These are phyloP conservation scores for Macrosoma leucophasiata DNA, from an alignment of 2,888 invertebrate genomes.

Conservation along the genomic window DNA sequence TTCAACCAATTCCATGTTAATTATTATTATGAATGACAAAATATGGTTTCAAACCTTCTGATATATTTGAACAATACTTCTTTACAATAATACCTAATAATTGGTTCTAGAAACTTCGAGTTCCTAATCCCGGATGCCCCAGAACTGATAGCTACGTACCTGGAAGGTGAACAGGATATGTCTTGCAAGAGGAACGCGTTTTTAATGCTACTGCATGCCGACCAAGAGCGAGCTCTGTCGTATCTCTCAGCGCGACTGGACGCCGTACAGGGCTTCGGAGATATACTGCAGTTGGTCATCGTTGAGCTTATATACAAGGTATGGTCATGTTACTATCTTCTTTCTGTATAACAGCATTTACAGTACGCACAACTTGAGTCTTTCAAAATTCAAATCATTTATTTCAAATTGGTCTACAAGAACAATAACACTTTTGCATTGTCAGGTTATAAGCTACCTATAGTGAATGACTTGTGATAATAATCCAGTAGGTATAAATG, in stretches of 20 bases:
- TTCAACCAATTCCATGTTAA: too few relatives aligned
- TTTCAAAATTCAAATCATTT: neutral
- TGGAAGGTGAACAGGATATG: slow-evolving; percentile 99
- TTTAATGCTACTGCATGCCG: slow-evolving; percentile 98
- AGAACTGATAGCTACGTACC: slow-evolving; percentile 93
- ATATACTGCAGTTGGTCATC: slow-evolving; percentile 98
- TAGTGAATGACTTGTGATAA: too few relatives aligned
- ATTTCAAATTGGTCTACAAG: too few relatives aligned
- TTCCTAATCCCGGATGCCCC: slow-evolving; percentile 99
- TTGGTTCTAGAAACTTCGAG: slow-evolving; percentile 93
- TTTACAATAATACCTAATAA: too few relatives aligned
- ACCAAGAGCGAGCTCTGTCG: slow-evolving; percentile 94
- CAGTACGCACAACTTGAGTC: too few relatives aligned
- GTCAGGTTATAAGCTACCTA: too few relatives aligned
- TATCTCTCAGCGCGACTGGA: slow-evolving; percentile 96
- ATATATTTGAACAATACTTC: too few relatives aligned
- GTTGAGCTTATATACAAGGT: slow-evolving; percentile 99
- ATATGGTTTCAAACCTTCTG: too few relatives aligned
- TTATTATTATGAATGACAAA: too few relatives aligned
- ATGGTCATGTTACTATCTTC: slow-evolving; percentile 10
- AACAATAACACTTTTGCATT: too few relatives aligned
- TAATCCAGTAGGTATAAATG: too few relatives aligned
- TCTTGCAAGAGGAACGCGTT: slow-evolving; percentile 99
- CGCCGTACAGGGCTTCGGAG: slow-evolving; percentile 95
- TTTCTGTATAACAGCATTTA: neutral